Evolutionary conservation across 2,797 vertebrate species (phyloP), one percentile per base, ranked within the genome.

Genomic region (Hipposideros larvatus): DNA sequence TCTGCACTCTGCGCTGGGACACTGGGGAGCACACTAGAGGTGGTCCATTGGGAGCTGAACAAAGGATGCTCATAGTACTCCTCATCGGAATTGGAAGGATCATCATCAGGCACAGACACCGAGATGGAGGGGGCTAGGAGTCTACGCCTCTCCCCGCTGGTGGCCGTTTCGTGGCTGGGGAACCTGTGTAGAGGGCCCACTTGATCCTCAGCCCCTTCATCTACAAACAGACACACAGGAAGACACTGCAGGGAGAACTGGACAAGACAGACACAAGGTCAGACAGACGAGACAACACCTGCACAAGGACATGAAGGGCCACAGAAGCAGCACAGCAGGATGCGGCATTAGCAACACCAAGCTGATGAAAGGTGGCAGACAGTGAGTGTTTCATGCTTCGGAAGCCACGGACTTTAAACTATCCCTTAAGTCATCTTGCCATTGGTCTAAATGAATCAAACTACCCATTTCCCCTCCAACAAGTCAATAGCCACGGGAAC

Each of bases 21-120:
- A 98, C 99, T 98, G 98, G 99, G 99, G 98, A 87, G 98, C 97
- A 98, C 94, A 98, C 99, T 99, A 98, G 99, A 99, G 99, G 99
- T 98, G 98, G 99, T 98, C 99, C 99, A 99, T 98, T 99, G 99
- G 7, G 99, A 99, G 99, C 99, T 99, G 99, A 99, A 99, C 99
- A 99, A 99, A 98, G 99, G 99, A 98, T 99, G 99, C 94, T 99
- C 99, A 99, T 99, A 99, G 99, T 99, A 99, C 98, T 99, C 99
- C 99, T 99, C 99, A 98, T 99, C 99, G 66, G 99, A 99, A 99
- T 99, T 99, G 99, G 98, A 99, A 98, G 99, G 99, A 98, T 99
- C 99, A 98, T 99, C 99, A 98, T 99, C 98, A 7, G 99, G 99
- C 99, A 99, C 99, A 99, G 99, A 99, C 98, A 99, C 99, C 97